Conservation (phyloP, 1,140 invertebrate species). For the Drosophila elegans region DNA sequence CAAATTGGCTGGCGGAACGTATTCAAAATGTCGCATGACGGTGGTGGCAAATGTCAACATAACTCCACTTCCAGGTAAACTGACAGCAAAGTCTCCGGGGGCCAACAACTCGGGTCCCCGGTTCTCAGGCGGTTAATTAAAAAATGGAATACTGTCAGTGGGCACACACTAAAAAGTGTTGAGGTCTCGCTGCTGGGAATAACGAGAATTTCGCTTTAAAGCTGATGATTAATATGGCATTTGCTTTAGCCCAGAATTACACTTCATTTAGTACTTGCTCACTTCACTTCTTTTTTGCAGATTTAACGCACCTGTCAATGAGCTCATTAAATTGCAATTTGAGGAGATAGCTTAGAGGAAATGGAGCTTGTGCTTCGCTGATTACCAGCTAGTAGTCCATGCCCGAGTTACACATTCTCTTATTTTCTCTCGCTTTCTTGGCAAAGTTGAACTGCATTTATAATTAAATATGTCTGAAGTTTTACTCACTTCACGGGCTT, state of each 20-base stretch:
- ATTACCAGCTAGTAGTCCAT: slow-evolving; percentile 45
- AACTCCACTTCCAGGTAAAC: slow-evolving; percentile 64
- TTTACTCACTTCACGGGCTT: slow-evolving; percentile 43
- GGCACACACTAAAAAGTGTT: slow-evolving; percentile 44
- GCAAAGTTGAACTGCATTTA: slow-evolving; percentile 40
- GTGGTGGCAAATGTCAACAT: slow-evolving; percentile 78
- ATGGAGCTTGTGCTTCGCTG: slow-evolving; percentile 47
- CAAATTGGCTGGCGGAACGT: slow-evolving; percentile 15
- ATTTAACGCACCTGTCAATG: slow-evolving; percentile 60
- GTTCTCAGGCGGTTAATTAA: slow-evolving; percentile 76
- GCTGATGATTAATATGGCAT: slow-evolving; percentile 65
- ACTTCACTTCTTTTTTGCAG: slow-evolving; percentile 6
- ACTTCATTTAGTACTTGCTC: slow-evolving; percentile 53
- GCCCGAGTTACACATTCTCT: slow-evolving; percentile 19
- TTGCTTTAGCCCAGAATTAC: slow-evolving; percentile 43
- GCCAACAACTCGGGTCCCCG: slow-evolving; percentile 11
- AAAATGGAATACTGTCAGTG: slow-evolving; percentile 46
- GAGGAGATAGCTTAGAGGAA: slow-evolving; percentile 42
- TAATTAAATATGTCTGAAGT: slow-evolving; percentile 67
- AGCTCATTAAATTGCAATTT: slow-evolving; percentile 80
- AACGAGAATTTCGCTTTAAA: slow-evolving; percentile 29
- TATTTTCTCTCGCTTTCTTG: slow-evolving; percentile 21
- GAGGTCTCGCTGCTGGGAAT: slow-evolving; percentile 24
- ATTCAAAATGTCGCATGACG: slow-evolving; percentile 68
- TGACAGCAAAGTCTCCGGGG: slow-evolving; percentile 59